These are phyloP conservation scores for Arvicanthis niloticus DNA, from an alignment of 2,113 vertebrate species.

Conservation along the genomic window DNA sequence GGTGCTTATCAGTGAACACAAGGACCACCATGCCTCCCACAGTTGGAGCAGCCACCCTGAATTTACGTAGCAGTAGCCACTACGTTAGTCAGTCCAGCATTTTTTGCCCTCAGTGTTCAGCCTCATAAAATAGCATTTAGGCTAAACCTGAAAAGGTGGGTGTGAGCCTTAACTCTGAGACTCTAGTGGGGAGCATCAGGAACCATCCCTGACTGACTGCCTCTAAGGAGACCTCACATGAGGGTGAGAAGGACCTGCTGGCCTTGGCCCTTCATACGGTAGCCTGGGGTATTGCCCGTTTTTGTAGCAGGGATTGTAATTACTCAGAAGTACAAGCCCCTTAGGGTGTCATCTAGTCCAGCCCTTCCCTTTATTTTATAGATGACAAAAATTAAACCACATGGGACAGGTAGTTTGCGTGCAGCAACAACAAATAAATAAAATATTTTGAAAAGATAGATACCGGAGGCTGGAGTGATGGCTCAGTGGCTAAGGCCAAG, in stretches of 20 bases:
- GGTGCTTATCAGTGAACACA: not conserved
- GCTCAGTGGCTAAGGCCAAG: not conserved
- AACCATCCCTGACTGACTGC: fast-evolving
- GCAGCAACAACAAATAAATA: not conserved
- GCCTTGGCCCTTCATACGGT: not conserved
- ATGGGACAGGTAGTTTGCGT: not conserved
- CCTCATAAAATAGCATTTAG: not conserved
- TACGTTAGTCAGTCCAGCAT: no score
- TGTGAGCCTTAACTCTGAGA: not conserved
- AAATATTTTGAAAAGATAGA: not conserved
- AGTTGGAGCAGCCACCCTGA: fast-evolving
- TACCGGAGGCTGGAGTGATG: not conserved
- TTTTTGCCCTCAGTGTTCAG: not conserved
- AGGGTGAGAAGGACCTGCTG: fast-evolving
- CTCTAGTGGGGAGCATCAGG: not conserved
- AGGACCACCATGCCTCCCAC: not conserved
- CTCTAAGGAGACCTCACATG: not conserved
- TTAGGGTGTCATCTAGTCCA: not conserved
- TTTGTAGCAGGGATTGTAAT: not conserved
- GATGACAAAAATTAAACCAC: not conserved
- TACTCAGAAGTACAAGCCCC: not conserved
- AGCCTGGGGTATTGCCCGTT: fast-evolving
- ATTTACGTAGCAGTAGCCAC: no score
- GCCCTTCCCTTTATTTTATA: not conserved
- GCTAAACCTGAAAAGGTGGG: not conserved